Evolutionary conservation across 2,888 invertebrate species (phyloP).

Genomic region (Drosophila monieri): DNA sequence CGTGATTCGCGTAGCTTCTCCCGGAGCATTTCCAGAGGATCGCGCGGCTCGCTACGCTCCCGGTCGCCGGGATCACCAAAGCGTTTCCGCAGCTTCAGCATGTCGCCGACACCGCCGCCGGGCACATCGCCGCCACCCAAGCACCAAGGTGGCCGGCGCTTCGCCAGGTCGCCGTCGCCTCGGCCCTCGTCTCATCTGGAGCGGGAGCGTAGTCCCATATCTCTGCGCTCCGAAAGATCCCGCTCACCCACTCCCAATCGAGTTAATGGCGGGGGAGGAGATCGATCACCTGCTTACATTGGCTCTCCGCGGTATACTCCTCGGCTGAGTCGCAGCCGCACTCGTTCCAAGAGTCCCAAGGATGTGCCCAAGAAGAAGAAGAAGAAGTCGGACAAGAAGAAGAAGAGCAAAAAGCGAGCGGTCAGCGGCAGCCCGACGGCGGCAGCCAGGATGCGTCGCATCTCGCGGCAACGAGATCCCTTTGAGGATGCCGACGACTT

Average conservation of each 20-base stretch:
- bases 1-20: constrained; percentile 69
- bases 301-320: constrained; percentile 81
- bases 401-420: constrained; percentile 71
- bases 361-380: constrained; percentile 75
- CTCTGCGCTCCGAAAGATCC: constrained; percentile 82
- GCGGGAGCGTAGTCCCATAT: constrained; percentile 62
- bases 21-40: constrained; percentile 70
- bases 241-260: constrained; percentile 74
- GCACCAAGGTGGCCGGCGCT: constrained; percentile 54
- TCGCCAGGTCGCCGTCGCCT: constrained; percentile 65
- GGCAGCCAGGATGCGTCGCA: constrained; percentile 62
- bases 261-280: constrained; percentile 68
- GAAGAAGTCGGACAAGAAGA: constrained; percentile 77
- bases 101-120: constrained; percentile 79
- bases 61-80: constrained; percentile 67
- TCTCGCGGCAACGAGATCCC: constrained; percentile 77
- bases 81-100: constrained; percentile 79
- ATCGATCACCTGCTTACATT: constrained; percentile 46
- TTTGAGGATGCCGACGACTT: constrained; percentile 72
- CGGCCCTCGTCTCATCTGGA: constrained; percentile 40
- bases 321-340: constrained; percentile 76
- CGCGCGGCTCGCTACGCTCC: constrained; percentile 68
- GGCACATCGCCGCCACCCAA: constrained; percentile 46
- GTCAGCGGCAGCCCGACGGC: constrained; percentile 66
- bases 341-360: constrained; percentile 76